Evolutionary conservation across 2,888 invertebrate genomes (phyloP), one percentile per base, ranked within the genome.

Genomic region (Caenorhabditis sp.): DNA sequence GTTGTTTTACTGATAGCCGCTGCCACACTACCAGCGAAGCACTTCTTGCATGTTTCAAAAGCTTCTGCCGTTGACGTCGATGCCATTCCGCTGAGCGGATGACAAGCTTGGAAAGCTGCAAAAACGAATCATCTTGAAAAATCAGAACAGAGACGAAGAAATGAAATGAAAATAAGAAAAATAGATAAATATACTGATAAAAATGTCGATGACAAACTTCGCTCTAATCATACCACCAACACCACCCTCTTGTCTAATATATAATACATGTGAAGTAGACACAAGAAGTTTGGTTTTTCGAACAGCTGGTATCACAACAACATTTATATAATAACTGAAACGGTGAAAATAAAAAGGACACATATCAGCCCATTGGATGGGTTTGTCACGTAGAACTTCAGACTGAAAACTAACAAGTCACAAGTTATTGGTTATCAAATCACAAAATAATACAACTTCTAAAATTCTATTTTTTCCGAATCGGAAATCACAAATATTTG

Each of bases 1-100:
- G 93, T 92, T 31, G 95, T 95, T 89, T 96, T 95, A 60, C 95
- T 94, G 77, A 95, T 92, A 36, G 95, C 95, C 21, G 95, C 95
- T 50, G 95, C 93, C 61, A 95, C 91, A 81, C 95, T 95, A 83
- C 96, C 95, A 6, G 81, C 79, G 3, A 76, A 37, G 37, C 79
- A 76, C 55, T 78, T 76, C 62, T 78, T 76, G 62, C 66, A 62
- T 14, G 76, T 67, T n/a, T 76, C 69, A 27, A 69, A 63, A 0
- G 62, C 66, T 55, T 76, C 76, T 19, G 58, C 58, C 19, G 60
- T 58, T 5, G 69, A 74, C 19, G 74, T 66, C 0, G 69, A 63
- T 8, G 69, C 69, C 69, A 69, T 73, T 62, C 62, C 62, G 67
- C 68, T 14, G n/a, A 55, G 55, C 55, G 55, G 55, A 55, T 55